A percentile compares a stretch with the other conserved stretches of the same genome.
Evolutionary conservation across 2,797 vertebrate genomes (phyloP).

Genomic region (Oryzias dopingdopingensis): DNA sequence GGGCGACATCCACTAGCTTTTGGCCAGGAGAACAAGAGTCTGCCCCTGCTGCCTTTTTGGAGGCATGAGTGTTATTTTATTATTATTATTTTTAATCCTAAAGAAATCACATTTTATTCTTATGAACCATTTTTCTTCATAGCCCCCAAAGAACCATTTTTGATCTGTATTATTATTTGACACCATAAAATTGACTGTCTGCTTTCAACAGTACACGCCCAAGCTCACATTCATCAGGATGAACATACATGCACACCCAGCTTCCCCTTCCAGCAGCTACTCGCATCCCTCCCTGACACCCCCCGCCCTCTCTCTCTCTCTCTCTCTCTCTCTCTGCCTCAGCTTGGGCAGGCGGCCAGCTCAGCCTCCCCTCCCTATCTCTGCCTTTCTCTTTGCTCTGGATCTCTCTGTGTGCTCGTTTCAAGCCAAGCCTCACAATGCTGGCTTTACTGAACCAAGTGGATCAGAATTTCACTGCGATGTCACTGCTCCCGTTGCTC

Average conservation of each 20-base stretch:
- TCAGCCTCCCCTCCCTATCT: constrained; percentile 11
- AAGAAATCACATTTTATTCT: background rate
- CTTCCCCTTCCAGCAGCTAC: constrained; percentile 18
- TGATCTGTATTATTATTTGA: too few relatives aligned
- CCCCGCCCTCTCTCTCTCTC: constrained; percentile 22
- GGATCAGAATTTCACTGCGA: constrained; percentile 58
- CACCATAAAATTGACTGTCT: too few relatives aligned
- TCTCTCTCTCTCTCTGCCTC: constrained; percentile 25
- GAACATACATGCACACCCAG: constrained; percentile 3
- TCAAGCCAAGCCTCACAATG: constrained; percentile 67
- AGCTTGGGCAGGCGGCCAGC: constrained; percentile 55
- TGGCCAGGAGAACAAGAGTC: background rate
- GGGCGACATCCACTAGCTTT: constrained; percentile 33
- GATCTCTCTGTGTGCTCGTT: constrained; percentile 52
- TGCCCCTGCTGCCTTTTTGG: constrained; percentile 10
- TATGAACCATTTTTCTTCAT: background rate
- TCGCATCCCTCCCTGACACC: constrained; percentile 36
- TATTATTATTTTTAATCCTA: background rate
- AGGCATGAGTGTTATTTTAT: constrained; percentile 1
- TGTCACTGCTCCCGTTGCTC: constrained; percentile 49
- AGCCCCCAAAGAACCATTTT: too few relatives aligned
- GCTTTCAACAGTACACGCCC: background rate
- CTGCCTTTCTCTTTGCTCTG: constrained; percentile 24
- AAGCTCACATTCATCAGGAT: constrained; percentile 8
- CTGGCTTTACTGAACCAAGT: constrained; percentile 64